A percentile compares a stretch with the other conserved stretches of the same genome.
These are phyloP conservation scores for Sacculina carcini DNA, from an alignment of 2,888 invertebrate genomes.

Conservation along the genomic window DNA sequence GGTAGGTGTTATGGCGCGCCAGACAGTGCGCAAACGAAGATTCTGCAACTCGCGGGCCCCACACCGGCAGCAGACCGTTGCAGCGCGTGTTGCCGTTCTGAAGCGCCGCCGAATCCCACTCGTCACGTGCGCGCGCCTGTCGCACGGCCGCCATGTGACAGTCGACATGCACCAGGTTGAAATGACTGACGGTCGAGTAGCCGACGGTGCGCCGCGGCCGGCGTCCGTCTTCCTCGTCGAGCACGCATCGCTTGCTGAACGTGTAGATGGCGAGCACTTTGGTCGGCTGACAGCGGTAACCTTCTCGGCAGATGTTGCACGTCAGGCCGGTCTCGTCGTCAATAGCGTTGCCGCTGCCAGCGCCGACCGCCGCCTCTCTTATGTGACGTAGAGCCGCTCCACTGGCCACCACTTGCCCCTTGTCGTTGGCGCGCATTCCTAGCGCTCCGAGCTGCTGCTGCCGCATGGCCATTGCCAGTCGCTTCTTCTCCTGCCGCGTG, in stretches of 20 bases:
- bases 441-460: conserved; percentile 83
- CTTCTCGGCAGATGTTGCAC: conserved; percentile 92
- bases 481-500: conserved; percentile 84
- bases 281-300: conserved; percentile 62
- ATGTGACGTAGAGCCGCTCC: conserved; percentile 62
- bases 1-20: conserved; percentile 65
- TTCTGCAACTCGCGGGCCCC: conserved; percentile 84
- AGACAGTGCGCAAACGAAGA: conserved; percentile 78
- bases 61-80: conserved; percentile 81
- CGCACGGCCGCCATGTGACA: conserved; percentile 92
- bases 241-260: conserved; percentile 75
- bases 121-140: conserved; percentile 47
- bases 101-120: conserved; percentile 92
- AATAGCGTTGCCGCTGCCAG: conserved; percentile 58
- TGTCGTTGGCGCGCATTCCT: conserved; percentile 83
- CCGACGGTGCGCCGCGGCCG: conserved; percentile 41
- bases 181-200: conserved; percentile 87
- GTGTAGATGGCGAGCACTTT: conserved; percentile 90
- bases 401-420: conserved; percentile 64
- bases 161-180: conserved; percentile 92
- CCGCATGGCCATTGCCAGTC: conserved; percentile 89
- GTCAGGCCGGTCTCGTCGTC: conserved; percentile 79
- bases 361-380: too few species aligned
- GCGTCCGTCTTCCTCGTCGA: conserved; percentile 76
- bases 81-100: conserved; percentile 96